Percentiles rank a stretch among this genome's conserved stretches.
Evolutionary conservation across 2,797 vertebrate genomes (phyloP).

Genomic region (Tenualosa thibaudeaui): DNA sequence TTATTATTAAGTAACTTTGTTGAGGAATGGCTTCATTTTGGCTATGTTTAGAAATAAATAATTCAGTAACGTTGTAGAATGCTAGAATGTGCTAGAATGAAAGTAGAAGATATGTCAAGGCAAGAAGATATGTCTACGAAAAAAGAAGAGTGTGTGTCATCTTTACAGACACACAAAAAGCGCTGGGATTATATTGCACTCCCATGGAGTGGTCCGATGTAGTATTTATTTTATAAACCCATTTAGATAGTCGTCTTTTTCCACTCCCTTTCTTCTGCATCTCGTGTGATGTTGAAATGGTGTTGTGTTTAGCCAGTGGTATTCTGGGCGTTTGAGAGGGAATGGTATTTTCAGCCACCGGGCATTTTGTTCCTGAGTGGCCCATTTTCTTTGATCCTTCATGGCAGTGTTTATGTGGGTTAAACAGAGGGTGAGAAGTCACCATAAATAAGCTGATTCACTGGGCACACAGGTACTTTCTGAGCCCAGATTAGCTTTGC

Average conservation of each 20-base stretch:
- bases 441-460: background rate
- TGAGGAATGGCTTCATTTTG: too few relatives aligned
- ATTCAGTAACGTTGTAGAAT: too few relatives aligned
- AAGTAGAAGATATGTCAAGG: too few relatives aligned
- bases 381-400: background rate
- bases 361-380: background rate
- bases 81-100: too few relatives aligned
- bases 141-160: too few relatives aligned
- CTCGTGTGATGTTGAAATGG: background rate
- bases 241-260: background rate
- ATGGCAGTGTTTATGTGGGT: background rate
- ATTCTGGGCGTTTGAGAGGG: background rate
- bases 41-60: too few relatives aligned
- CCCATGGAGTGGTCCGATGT: background rate
- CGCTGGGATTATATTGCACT: too few relatives aligned
- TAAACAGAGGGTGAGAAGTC: slow-evolving; percentile 1
- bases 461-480: background rate
- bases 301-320: background rate
- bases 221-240: background rate
- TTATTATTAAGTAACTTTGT: too few relatives aligned
- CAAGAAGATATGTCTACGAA: too few relatives aligned
- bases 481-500: slow-evolving; percentile 12
- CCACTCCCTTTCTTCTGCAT: background rate
- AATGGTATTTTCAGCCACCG: background rate
- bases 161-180: too few relatives aligned